Base-by-base conservation (phyloP, 2,113 vertebrate genomes). In the Tichodroma muraria region DNA sequence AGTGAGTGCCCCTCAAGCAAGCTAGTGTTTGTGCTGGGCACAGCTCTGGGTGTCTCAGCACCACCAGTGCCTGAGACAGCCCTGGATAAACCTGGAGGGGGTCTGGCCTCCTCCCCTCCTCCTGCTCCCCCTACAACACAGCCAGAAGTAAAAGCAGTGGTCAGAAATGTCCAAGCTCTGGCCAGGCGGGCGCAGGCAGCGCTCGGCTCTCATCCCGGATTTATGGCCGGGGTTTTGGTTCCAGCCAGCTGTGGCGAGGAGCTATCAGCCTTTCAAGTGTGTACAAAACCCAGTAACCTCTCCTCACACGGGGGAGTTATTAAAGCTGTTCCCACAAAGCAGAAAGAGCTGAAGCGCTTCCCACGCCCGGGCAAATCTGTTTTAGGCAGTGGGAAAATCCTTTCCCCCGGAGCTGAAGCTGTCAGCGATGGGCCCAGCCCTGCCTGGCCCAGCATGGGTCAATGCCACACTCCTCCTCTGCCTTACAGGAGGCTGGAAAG, bases 321-420 rank as follows among this genome's bases (percentile, higher is more conserved):
- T 96, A 94, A 92, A 94, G 89, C 94, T 72, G 89, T 95, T 94
- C 94, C 95, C 96, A 97, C 96, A 95, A 88, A 87, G 95, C 72
- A 38, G 70, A 85, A 83, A 28, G 89, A 92, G 85, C 84, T 20
- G 86, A 76, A 72, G 65, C 2, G 11, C 93, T 94, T 95, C 96
- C 96, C 94, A 95, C 91, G 96, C 96, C 95, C 30, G 10, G 52
- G 71, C 6, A 1, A 83, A 91, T 85, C 95, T 88, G 78, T 73
- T 95, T 84, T 66, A 91, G 89, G 95, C 96, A 89, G 59, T 92
- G 95, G 95, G 95, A 93, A 93, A 95, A 92, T 76, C 89, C 53
- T 82, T 72, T 47, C 31, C 53, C 52, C 17, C 6, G 2, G 42
- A 1, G 19, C 89, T 0, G 3, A 71, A 80, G 93, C 81, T 77